These are phyloP conservation scores for Scalopus aquaticus DNA, from an alignment of 2,113 vertebrate species.

Conservation along the genomic window DNA sequence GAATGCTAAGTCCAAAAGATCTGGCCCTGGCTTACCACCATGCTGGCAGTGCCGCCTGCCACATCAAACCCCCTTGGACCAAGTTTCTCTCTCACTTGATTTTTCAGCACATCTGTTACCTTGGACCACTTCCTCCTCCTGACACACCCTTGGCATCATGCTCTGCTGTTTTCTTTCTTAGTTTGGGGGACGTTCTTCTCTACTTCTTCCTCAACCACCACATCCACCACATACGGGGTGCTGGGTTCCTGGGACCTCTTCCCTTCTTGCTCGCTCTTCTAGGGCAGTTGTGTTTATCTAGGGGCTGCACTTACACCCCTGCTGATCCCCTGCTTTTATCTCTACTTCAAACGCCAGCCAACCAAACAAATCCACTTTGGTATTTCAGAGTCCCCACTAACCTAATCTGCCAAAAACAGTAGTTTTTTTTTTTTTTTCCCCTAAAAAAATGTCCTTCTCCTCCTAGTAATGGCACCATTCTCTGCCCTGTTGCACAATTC, in stretches of 20 bases:
- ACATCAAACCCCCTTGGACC: neutral
- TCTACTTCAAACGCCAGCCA: neutral
- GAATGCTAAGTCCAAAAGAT: neutral
- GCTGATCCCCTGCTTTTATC: neutral
- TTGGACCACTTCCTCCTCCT: neutral
- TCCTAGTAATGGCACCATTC: neutral
- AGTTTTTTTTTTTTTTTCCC: neutral
- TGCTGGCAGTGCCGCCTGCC: neutral
- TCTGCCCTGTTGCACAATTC: neutral
- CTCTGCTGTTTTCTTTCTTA: neutral
- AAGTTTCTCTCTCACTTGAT: neutral
- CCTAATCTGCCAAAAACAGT: neutral
- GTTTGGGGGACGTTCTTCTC: neutral
- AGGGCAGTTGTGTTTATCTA: neutral
- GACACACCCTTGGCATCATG: accelerated
- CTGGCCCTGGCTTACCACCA: neutral
- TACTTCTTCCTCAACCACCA: neutral
- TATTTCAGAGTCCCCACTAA: neutral
- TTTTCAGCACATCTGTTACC: neutral
- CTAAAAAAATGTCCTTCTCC: neutral
- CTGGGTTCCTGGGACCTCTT: neutral
- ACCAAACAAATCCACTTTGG: neutral
- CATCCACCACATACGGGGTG: neutral
- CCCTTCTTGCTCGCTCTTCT: neutral
- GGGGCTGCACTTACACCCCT: neutral